Percentiles rank a stretch among this genome's conserved stretches.
Conservation (phyloP, 2,888 invertebrate genomes). For the Diachrysia chrysitis region DNA sequence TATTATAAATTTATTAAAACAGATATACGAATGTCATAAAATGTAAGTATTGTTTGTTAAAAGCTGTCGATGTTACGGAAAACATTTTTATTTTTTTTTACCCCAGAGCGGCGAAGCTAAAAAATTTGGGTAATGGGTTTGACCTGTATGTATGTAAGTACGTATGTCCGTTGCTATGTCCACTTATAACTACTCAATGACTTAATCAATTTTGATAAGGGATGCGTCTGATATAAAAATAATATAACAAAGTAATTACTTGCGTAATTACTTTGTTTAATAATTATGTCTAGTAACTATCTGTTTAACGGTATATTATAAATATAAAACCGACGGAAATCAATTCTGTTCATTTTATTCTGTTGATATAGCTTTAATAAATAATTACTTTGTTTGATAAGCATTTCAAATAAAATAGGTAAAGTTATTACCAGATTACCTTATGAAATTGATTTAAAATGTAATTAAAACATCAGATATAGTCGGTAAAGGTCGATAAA, state of each 20-base stretch:
- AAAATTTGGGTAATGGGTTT: too few relatives aligned
- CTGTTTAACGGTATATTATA: not conserved
- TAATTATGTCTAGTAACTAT: not conserved
- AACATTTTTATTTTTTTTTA: not conserved
- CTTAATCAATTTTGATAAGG: too few relatives aligned
- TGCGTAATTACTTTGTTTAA: not conserved
- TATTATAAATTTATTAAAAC: not conserved
- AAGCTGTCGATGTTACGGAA: not conserved
- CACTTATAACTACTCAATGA: too few relatives aligned
- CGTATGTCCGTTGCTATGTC: too few relatives aligned
- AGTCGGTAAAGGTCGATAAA: conserved; percentile 47
- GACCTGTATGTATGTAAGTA: too few relatives aligned
- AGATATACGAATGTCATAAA: not conserved
- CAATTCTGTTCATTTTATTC: not conserved
- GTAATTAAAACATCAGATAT: conserved; percentile 37
- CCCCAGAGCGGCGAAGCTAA: too few relatives aligned
- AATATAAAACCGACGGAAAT: not conserved
- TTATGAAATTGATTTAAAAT: conserved; percentile 44
- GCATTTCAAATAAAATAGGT: conserved; percentile 23
- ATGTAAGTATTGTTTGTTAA: not conserved
- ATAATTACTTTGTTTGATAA: not conserved
- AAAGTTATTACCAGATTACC: conserved; percentile 24
- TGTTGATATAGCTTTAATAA: not conserved
- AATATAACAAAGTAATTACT: too few relatives aligned
- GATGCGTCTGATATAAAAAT: too few relatives aligned